A percentile compares a stretch with the other conserved stretches of the same genome.
Evolutionary conservation across 2,797 vertebrate genomes (phyloP).

Genomic region (Apogon talboti): DNA sequence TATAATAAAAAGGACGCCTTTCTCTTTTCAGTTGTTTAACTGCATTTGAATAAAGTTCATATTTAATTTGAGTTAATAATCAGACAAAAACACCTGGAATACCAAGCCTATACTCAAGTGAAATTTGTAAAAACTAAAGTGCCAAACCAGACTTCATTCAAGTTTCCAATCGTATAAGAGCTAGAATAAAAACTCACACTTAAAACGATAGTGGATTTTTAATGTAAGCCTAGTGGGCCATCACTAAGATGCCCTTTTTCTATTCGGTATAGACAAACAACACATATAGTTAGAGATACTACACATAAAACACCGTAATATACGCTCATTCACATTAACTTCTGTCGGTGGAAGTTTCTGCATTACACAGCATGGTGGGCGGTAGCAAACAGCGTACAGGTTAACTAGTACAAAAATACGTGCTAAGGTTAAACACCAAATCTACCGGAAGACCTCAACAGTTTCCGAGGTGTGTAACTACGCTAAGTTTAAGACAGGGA

Average conservation of each 20-base stretch:
- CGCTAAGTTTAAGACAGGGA: background rate
- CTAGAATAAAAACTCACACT: accelerated
- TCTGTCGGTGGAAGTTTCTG: background rate
- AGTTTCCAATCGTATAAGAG: background rate
- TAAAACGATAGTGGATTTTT: no score
- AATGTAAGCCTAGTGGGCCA: accelerated
- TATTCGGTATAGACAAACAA: background rate
- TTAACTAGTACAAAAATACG: background rate
- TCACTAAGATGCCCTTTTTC: background rate
- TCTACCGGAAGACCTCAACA: conserved; percentile 33
- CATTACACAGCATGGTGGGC: conserved; percentile 31
- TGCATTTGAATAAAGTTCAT: background rate
- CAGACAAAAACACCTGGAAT: conserved; percentile 66
- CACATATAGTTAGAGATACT: accelerated
- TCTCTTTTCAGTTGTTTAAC: no score
- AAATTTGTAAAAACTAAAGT: no score
- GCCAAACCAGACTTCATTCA: background rate
- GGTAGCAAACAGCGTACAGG: background rate
- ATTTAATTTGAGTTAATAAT: background rate
- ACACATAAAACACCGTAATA: no score
- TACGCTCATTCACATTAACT: background rate
- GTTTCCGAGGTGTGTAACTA: background rate
- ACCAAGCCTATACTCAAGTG: background rate
- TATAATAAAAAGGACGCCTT: no score
- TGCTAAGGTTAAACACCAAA: background rate